Evolutionary conservation across 2,888 invertebrate genomes (phyloP), one percentile per base, ranked within the genome.

Genomic region (Tipula lateralis): DNA sequence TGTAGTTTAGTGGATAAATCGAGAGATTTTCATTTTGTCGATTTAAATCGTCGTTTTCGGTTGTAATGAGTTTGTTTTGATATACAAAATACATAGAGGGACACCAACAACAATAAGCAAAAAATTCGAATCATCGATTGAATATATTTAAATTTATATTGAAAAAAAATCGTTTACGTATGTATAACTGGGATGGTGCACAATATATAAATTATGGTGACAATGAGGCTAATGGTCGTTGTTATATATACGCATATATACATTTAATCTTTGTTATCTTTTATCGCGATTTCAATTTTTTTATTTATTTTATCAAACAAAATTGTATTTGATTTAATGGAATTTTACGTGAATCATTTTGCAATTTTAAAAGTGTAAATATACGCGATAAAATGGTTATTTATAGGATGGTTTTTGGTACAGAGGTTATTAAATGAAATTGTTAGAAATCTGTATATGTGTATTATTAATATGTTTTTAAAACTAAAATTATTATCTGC

Each of bases 1-100:
- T 66, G 66, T 66, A 66, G 66, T 66, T 66, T 66, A 66, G 66
- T 66, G 66, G 66, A 66, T 66, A 66, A 66, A 66, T 66, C 66
- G 66, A 66, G 66, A 66, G 66, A 66, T 66, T 66, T 66, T 66
- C 24, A 24, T 66, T 66, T 24, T 66, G 66, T 7, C 66, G 66
- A 66, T 19, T 66, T 66, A 66, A 24, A 66, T 66, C 66, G 44
- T 66, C 66, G 66, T 66, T 66, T 66, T 24, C 9, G 66, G 24
- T 66, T 66, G 66, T 66, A 66, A 66, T 66, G 66, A 66, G 66
- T 66, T 66, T 66, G 66, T 66, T 66, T 66, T 66, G 66, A 24
- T 44, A 44, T n/a, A 36, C 12, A 2, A 12, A 36, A 36, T 36
- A 13, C 16, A n/a, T n/a, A n/a, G n/a, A n/a, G n/a, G n/a, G n/a